These are phyloP conservation scores for Anabacerthia variegaticeps DNA, from an alignment of 2,797 vertebrate genomes.

Conservation along the genomic window DNA sequence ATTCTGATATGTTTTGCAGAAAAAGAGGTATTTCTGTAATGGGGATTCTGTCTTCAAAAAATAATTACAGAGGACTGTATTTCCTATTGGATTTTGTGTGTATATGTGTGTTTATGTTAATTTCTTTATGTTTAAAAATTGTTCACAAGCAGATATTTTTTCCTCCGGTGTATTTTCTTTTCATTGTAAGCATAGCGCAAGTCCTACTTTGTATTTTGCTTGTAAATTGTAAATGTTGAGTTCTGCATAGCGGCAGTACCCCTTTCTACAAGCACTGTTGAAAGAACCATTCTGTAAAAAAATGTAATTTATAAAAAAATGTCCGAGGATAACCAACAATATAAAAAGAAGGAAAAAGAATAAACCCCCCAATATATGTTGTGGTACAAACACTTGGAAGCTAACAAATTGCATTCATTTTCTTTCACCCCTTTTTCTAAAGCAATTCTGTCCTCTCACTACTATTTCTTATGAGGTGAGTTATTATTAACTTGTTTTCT, in stretches of 20 bases:
- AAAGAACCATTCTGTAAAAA: not conserved
- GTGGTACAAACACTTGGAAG: not conserved
- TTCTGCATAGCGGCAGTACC: rapidly evolving
- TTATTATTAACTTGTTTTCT: not conserved
- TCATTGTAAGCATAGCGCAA: not conserved
- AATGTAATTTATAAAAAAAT: not conserved
- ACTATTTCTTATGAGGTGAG: not conserved
- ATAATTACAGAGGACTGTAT: not conserved
- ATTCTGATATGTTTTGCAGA: not conserved
- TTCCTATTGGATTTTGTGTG: not conserved
- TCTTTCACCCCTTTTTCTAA: not conserved
- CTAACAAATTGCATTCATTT: not conserved
- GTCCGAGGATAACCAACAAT: not conserved
- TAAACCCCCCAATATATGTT: not conserved
- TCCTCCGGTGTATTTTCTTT: not conserved
- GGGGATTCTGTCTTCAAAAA: not conserved
- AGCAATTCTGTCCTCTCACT: not conserved
- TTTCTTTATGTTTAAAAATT: not conserved
- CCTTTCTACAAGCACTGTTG: not conserved
- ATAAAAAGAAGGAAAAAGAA: rapidly evolving
- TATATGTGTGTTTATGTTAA: not conserved
- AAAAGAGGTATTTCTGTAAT: not conserved
- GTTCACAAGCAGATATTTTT: not conserved
- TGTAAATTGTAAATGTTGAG: not conserved
- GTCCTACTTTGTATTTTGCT: not conserved